Conservation (phyloP, 1,140 invertebrate genomes). For the Chrysoperla carnea region DNA sequence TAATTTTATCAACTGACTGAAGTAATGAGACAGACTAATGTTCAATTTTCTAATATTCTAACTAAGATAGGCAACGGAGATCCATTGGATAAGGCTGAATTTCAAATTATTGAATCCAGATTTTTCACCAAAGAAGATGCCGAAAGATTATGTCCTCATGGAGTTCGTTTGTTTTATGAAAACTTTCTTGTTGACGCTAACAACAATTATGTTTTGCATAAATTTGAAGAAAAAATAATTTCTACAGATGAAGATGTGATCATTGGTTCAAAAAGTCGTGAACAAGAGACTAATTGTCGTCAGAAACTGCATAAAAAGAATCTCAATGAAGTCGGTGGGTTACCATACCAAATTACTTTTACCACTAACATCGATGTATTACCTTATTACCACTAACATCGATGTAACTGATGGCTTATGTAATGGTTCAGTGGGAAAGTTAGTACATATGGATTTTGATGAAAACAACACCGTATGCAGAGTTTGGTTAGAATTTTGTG, state of each 20-base stretch:
- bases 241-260: conserved; percentile 10
- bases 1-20: conserved; percentile 13
- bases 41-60: conserved; percentile 13
- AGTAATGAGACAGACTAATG: conserved; percentile 15
- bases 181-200: conserved; percentile 9
- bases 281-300: conserved; percentile 3
- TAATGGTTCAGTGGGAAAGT: conserved; percentile 18
- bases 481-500: conserved; percentile 3
- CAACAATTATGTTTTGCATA: conserved; percentile 9
- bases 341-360: conserved; percentile 18
- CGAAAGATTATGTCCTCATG: conserved; percentile 6
- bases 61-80: conserved; percentile 15
- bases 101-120: conserved; percentile 9
- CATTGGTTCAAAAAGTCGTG: conserved; percentile 2
- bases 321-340: conserved; percentile 15
- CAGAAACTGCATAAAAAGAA: conserved; percentile 18
- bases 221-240: conserved; percentile 11
- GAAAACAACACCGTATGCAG: conserved; percentile 1
- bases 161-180: conserved; percentile 9
- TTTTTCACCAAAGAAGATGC: conserved; percentile 8
- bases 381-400: conserved; percentile 21
- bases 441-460: conserved; percentile 15
- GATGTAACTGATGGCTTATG: conserved; percentile 18
- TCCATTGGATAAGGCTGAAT: conserved; percentile 5
- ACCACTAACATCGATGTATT: conserved; percentile 12